phyloP scores from a whole-genome alignment of 1,140 invertebrate genomes.

The Drosophila persimilis region DNA sequence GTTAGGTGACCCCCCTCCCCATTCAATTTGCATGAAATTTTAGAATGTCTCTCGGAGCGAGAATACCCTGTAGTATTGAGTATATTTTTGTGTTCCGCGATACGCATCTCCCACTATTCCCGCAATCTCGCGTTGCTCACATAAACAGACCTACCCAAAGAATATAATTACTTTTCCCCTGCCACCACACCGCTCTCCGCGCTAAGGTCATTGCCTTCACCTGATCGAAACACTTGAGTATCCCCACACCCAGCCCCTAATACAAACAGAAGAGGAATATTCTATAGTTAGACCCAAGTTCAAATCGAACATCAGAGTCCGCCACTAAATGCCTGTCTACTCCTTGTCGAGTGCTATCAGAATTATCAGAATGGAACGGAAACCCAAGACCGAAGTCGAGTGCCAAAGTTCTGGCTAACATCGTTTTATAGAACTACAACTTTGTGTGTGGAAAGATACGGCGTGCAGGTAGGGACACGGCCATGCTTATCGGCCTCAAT shows the following conservation, averaged over 20 bases:
- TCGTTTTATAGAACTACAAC: conserved; percentile 14
- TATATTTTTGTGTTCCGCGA: too few species aligned
- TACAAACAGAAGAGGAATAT: conserved; percentile 18
- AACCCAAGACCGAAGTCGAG: conserved; percentile 17
- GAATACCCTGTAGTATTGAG: neutral
- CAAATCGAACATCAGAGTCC: conserved; percentile 1
- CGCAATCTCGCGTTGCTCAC: too few species aligned
- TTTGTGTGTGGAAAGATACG: conserved; percentile 4
- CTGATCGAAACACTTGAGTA: conserved; percentile 18
- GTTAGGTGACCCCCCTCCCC: conserved; percentile 53
- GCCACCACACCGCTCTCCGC: too few species aligned
- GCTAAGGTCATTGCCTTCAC: conserved; percentile 19
- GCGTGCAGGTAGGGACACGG: too few species aligned
- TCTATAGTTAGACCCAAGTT: conserved; percentile 25
- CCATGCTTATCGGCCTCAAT: too few species aligned
- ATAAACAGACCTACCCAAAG: conserved; percentile 45
- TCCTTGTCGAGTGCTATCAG: conserved; percentile 1
- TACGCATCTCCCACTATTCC: too few species aligned
- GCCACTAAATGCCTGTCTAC: conserved; percentile 5
- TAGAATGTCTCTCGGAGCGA: neutral
- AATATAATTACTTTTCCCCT: conserved; percentile 21
- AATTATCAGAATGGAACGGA: conserved; percentile 28
- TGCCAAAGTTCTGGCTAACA: conserved; percentile 46
- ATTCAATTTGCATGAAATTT: conserved; percentile 40
- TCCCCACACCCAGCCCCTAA: neutral